These are phyloP conservation scores for Epiperipatus broadwayi DNA, from an alignment of 2,888 invertebrate genomes.

Conservation along the genomic window DNA sequence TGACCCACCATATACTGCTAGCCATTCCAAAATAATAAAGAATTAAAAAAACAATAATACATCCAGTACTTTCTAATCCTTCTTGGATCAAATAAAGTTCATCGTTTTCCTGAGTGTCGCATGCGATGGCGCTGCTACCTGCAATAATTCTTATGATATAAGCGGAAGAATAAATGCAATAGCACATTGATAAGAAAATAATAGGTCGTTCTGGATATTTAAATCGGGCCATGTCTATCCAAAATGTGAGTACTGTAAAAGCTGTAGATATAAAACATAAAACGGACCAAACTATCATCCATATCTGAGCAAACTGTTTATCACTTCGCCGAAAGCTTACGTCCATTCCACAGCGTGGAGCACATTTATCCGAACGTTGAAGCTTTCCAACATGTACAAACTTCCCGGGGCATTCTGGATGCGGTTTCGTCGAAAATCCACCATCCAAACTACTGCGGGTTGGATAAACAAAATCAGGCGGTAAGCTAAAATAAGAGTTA, in stretches of 20 bases:
- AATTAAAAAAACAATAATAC: constrained; percentile 48
- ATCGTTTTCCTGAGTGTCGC: constrained; percentile 36
- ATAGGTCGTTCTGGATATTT: constrained; percentile 31
- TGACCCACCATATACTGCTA: constrained; percentile 45
- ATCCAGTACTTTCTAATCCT: constrained; percentile 39
- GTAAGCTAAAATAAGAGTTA: constrained; percentile 10
- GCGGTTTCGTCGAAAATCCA: constrained; percentile 32
- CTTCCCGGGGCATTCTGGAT: constrained; percentile 20
- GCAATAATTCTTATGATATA: constrained; percentile 29
- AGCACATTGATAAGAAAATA: constrained; percentile 30
- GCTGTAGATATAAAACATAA: constrained; percentile 40
- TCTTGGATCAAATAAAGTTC: constrained; percentile 29
- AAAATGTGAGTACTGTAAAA: constrained; percentile 29
- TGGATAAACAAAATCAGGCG: constrained; percentile 1
- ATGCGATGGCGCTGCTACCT: constrained; percentile 27
- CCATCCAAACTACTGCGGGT: no score
- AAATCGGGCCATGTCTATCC: constrained; percentile 29
- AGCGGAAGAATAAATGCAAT: constrained; percentile 27
- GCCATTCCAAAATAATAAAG: constrained; percentile 60
- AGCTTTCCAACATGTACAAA: constrained; percentile 23
- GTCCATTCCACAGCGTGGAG: constrained; percentile 40
- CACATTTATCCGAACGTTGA: constrained; percentile 21
- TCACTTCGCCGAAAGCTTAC: constrained; percentile 46
- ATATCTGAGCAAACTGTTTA: constrained; percentile 47
- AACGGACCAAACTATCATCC: constrained; percentile 57